Base-by-base conservation (phyloP, 2,888 invertebrate species). In the Blomia tropicalis region DNA sequence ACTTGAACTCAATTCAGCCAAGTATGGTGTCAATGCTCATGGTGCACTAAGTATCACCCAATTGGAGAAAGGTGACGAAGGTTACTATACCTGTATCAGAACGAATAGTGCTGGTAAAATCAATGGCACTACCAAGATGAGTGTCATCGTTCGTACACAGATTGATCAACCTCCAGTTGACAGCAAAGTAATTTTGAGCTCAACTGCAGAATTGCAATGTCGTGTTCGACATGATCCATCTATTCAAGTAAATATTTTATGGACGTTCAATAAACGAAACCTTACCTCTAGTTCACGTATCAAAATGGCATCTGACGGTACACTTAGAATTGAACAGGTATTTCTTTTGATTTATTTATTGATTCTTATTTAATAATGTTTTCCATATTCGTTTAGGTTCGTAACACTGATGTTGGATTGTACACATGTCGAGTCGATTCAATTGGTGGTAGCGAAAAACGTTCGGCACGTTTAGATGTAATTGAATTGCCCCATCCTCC, bases 401-500 rank as follows among this genome's bases (percentile, higher is more conserved):
- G 70, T 29, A 74, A 73, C 65, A 83, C 86, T 59, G 95, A 95
- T 76, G 93, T 91, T 58, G 96, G 96, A 58, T 82, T 83, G 66
- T 98, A 98, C 77, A 84, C 85, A 47, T 96, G 96, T 73, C 80
- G 85, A 43, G 86, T 96, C 43, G 82, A 83, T 67, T 75, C 92
- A 58, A 82, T 85, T 22, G 91, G 90, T 43, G 95, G 95, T 62
- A 91, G 91, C 74, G 92, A 93, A 75, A 88, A 87, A 25, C 81
- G 92, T 54, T 81, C 82, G 41, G 92, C 92, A 0, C 78, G 82
- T 53, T 75, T 88, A 53, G 83, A 83, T 71, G 88, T 98, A 69
- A 91, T 96, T 70, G 96, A 98, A 75, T 78, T 95, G 68, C 98
- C 98, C 0, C 89, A 87, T 72, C 84, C 91, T 29, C 96, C 96